phyloP scores from a whole-genome alignment of 2,797 vertebrate genomes.

The Sebastes nivosus region DNA sequence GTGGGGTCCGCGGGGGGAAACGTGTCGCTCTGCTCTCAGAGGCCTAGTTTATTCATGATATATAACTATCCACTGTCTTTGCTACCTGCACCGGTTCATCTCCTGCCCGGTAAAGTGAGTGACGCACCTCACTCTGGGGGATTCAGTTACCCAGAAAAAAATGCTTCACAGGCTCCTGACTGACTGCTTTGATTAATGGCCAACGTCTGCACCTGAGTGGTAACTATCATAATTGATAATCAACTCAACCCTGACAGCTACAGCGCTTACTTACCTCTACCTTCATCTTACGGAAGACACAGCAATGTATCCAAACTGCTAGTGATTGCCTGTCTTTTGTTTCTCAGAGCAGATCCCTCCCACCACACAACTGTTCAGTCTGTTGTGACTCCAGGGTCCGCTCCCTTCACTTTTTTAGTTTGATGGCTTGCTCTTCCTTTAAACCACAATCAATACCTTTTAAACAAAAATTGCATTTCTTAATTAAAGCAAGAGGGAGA shows the following conservation, averaged over 20 bases:
- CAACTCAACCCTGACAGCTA: constrained; percentile 29
- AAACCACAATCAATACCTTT: constrained; percentile 84
- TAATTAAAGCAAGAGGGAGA: constrained; percentile 82
- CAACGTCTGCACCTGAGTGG: constrained; percentile 71
- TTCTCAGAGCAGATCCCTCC: constrained; percentile 25
- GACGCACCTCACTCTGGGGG: constrained; percentile 79
- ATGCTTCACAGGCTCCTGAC: constrained; percentile 79
- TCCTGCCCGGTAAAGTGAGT: constrained; percentile 81
- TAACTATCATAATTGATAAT: constrained; percentile 65
- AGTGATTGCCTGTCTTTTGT: constrained; percentile 25
- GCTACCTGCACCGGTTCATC: constrained; percentile 56
- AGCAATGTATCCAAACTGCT: constrained; percentile 1
- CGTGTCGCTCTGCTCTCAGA: constrained; percentile 55
- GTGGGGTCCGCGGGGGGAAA: constrained; percentile 56
- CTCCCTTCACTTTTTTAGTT: constrained; percentile 70
- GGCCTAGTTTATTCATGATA: constrained; percentile 83
- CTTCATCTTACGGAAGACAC: constrained; percentile 15
- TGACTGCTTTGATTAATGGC: constrained; percentile 90
- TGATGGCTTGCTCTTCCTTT: constrained; percentile 74
- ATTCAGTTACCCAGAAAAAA: constrained; percentile 85
- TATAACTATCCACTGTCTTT: constrained; percentile 70
- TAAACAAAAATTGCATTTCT: constrained; percentile 81
- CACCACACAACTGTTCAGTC: constrained; percentile 34
- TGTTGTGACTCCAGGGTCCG: constrained; percentile 56
- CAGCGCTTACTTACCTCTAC: constrained; percentile 42